Percentiles rank a stretch among this genome's conserved stretches.
These are phyloP conservation scores for Anaspis maculata DNA, from an alignment of 2,888 invertebrate species.

Conservation along the genomic window DNA sequence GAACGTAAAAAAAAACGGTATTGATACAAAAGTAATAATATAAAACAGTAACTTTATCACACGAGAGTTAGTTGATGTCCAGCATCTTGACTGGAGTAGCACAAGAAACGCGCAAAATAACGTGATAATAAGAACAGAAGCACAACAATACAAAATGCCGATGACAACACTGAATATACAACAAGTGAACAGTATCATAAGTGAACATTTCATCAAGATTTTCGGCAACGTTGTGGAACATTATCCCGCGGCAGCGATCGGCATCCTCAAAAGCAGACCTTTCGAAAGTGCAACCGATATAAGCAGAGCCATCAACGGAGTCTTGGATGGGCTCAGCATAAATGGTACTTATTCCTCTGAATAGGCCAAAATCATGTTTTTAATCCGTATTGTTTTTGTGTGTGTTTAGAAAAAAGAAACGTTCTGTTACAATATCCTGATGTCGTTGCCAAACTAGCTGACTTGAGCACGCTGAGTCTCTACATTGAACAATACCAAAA, in stretches of 20 bases:
- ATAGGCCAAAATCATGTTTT: no score
- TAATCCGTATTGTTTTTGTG: no score
- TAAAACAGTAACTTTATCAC: no score
- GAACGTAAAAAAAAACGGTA: no score
- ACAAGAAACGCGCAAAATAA: no score
- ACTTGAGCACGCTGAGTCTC: constrained; percentile 46
- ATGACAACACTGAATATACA: constrained; percentile 35
- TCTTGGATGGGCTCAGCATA: constrained; percentile 47
- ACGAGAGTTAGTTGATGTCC: no score
- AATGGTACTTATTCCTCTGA: no score
- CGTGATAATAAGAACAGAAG: no score
- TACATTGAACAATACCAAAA: constrained; percentile 48
- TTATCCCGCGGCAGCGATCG: constrained; percentile 47
- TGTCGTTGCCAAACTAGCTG: constrained; percentile 51
- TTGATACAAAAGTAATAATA: no score
- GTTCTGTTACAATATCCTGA: constrained; percentile 57
- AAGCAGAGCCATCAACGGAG: constrained; percentile 46
- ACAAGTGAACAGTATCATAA: constrained; percentile 48
- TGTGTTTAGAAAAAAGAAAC: constrained; percentile 46
- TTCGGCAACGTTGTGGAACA: constrained; percentile 59
- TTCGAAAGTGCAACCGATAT: constrained; percentile 45
- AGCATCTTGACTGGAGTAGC: no score
- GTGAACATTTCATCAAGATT: constrained; percentile 48
- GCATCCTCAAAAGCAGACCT: constrained; percentile 46
- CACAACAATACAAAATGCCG: no score